Percentiles rank a stretch among this genome's conserved stretches.
Evolutionary conservation across 1,140 invertebrate genomes (phyloP).

Genomic region (Cydia strobilella): DNA sequence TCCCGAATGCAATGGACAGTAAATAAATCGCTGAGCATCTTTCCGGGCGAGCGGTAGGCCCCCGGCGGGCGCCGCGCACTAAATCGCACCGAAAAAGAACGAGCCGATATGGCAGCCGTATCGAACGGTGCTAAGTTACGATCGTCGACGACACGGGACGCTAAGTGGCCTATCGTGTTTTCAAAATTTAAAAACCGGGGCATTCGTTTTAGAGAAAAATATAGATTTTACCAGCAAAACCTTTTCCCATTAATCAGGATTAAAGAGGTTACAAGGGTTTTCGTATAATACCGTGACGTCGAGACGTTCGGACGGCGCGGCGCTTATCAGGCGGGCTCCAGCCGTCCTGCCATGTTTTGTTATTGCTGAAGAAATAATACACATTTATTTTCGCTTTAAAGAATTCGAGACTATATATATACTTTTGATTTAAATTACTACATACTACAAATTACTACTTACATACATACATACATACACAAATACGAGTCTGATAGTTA

Average conservation of each 20-base stretch:
- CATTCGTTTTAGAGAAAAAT: conserved; percentile 55
- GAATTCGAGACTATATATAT: background rate
- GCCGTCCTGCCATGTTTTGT: conserved; percentile 22
- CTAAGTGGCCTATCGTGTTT: conserved; percentile 73
- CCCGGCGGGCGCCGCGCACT: conserved; percentile 60
- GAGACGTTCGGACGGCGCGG: conserved; percentile 45
- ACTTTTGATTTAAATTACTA: background rate
- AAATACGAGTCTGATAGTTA: too few species aligned
- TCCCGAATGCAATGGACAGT: conserved; percentile 67
- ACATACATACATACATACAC: too few species aligned
- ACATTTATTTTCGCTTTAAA: background rate
- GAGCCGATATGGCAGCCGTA: conserved; percentile 66
- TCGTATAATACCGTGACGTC: conserved; percentile 40
- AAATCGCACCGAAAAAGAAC: conserved; percentile 73
- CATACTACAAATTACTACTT: too few species aligned
- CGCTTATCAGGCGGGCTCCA: conserved; percentile 29
- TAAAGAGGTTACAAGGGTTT: conserved; percentile 47
- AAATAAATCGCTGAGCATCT: conserved; percentile 71
- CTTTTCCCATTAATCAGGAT: conserved; percentile 57
- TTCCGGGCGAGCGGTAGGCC: conserved; percentile 58
- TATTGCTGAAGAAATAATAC: conserved; percentile 19
- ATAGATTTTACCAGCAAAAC: conserved; percentile 45
- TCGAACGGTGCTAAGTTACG: conserved; percentile 69
- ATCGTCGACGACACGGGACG: conserved; percentile 57
- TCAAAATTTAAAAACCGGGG: conserved; percentile 60